A percentile compares a stretch with the other conserved stretches of the same genome.
Conservation (phyloP, 2,888 invertebrate species). For the Heliconius aoede region DNA sequence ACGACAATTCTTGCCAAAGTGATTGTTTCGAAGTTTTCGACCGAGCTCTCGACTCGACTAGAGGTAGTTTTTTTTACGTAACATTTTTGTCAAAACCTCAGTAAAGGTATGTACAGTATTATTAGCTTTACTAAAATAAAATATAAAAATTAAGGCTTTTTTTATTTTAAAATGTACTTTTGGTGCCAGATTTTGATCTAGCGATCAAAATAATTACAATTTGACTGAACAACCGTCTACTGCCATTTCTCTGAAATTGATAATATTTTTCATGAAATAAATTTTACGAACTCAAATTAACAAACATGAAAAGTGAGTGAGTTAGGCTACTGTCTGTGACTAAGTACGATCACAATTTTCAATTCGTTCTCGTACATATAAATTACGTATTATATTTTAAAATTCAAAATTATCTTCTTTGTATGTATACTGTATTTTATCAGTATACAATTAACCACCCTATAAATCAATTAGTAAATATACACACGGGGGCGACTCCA, state of each 20-base stretch:
- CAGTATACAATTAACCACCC: background rate
- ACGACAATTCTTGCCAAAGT: slow-evolving; percentile 74
- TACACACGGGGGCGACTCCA: background rate
- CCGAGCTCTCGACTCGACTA: slow-evolving; percentile 35
- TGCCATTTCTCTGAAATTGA: background rate
- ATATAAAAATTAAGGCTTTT: slow-evolving; percentile 50
- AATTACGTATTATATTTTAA: too few species aligned
- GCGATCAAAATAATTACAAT: background rate
- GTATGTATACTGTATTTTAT: too few species aligned
- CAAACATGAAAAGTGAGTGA: too few species aligned
- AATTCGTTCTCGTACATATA: too few species aligned
- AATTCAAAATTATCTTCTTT: too few species aligned
- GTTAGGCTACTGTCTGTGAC: too few species aligned
- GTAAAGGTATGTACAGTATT: slow-evolving; percentile 76
- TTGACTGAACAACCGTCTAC: background rate
- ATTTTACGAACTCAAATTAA: background rate
- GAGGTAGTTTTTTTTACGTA: slow-evolving; percentile 39
- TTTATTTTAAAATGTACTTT: slow-evolving; percentile 33
- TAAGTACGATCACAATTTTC: too few species aligned
- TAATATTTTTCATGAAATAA: background rate
- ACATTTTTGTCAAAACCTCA: slow-evolving; percentile 39
- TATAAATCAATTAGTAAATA: background rate
- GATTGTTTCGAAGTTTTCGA: slow-evolving; percentile 49
- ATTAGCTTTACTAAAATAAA: slow-evolving; percentile 69
- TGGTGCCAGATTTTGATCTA: slow-evolving; percentile 16